Evolutionary conservation across 1,140 invertebrate genomes (phyloP), one percentile per base, ranked within the genome.

Genomic region (Drosophila dunni): DNA sequence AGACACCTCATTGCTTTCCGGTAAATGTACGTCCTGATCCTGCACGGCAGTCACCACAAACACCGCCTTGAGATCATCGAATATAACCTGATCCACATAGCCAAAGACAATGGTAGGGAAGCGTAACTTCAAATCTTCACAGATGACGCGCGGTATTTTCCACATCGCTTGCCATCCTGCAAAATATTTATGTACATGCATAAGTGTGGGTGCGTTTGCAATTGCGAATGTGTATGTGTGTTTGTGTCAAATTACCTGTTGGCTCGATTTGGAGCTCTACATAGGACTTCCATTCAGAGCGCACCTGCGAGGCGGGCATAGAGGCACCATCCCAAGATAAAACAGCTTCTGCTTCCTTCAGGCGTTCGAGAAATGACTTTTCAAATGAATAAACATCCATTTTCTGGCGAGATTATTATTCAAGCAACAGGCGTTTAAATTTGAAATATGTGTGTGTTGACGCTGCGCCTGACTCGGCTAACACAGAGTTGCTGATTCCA

Each of bases 81-180:
- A 94, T 60, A 94, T 90, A 2, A 94, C 92, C 72, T 93, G 83
- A 48, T 94, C 90, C 1, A 95, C 93, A 61, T 93, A 93, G 1
- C 95, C 94, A 20, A 93, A 91, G 11, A 95, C 94, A 15, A 94
- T 93, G 0, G 94, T 94, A 0, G 95, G 95, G 92, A 94, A 95
- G 10, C 93, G 93, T 11, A 95, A 92, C 51, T 94, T 91, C 0
- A 94, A 92, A 24, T 93, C 92, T 79, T 95, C 93, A 51, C 95
- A 95, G 17, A 93, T 94, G 6, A 93, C 69, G 7, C 94, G 92
- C 13, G 94, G 93, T 69, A 95, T 94, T 89, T 94, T 95, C 95
- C 95, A 95, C 17, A 95, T 74, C 1, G 94, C 94, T 81, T 94
- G 93, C 94, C 94, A 95, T 4, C 94, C 94, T 72, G 46, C 24